Conservation (phyloP, 2,113 vertebrate genomes). For the Alligator sinensis region DNA sequence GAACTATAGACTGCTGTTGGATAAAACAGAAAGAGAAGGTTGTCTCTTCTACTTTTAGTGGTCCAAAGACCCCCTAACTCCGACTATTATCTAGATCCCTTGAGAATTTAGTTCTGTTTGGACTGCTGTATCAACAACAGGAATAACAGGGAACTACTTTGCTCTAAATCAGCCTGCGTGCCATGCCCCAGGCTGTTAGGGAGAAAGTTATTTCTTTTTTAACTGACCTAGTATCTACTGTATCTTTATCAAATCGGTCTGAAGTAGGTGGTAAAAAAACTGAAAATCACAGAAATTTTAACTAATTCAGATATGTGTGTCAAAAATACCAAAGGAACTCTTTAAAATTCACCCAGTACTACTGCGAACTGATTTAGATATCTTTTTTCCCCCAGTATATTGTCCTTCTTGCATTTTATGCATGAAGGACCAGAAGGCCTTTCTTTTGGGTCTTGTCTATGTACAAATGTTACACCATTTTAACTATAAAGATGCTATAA, state of each 20-base stretch:
- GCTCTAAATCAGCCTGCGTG: neutral
- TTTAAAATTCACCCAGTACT: neutral
- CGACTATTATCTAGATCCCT: neutral
- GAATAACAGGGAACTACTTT: neutral
- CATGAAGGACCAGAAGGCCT: neutral
- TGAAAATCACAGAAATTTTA: neutral
- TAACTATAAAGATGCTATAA: neutral
- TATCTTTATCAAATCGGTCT: neutral
- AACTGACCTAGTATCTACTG: neutral
- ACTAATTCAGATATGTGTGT: neutral
- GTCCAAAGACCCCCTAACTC: neutral
- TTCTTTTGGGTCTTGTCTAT: neutral
- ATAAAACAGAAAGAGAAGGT: neutral
- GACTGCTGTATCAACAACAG: neutral
- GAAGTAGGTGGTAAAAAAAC: neutral
- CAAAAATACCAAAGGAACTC: neutral
- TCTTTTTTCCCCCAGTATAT: neutral
- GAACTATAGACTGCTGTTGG: neutral
- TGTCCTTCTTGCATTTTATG: neutral
- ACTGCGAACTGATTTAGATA: neutral
- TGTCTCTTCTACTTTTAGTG: neutral
- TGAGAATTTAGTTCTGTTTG: neutral
- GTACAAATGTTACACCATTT: neutral
- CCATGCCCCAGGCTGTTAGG: fast-evolving
- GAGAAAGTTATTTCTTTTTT: neutral